Conservation (phyloP, 2,888 invertebrate genomes). For the Meloe dianella region DNA sequence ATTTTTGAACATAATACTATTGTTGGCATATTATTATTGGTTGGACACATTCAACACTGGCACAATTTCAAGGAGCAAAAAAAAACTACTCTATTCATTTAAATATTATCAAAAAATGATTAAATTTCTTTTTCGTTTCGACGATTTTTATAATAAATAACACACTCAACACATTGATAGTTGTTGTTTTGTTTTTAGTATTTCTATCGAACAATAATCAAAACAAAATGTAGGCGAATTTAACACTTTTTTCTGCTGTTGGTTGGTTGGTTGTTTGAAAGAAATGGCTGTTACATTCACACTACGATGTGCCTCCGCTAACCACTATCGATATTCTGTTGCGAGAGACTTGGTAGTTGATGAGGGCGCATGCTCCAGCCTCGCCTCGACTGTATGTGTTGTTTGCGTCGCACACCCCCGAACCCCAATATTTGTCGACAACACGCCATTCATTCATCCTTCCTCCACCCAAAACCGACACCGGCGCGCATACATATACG, state of each 20-base stretch:
- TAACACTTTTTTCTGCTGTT: background rate
- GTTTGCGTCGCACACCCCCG: conserved; percentile 44
- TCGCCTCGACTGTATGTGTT: conserved; percentile 59
- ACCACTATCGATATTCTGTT: conserved; percentile 66
- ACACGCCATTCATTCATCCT: conserved; percentile 51
- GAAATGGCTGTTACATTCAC: background rate
- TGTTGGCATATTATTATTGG: background rate
- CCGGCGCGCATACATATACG: conserved; percentile 49
- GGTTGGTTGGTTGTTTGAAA: too few species aligned
- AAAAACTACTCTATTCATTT: background rate
- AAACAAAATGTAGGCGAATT: too few species aligned
- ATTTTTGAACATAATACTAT: conserved; percentile 2
- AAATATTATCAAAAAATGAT: too few species aligned
- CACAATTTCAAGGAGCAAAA: background rate
- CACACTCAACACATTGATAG: background rate
- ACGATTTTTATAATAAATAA: too few species aligned
- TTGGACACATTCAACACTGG: background rate
- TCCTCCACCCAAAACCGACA: conserved; percentile 56
- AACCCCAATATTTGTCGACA: conserved; percentile 37
- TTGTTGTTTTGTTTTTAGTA: too few species aligned
- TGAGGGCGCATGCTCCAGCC: conserved; percentile 61
- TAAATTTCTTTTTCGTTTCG: too few species aligned
- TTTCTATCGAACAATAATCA: too few species aligned
- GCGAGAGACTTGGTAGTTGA: conserved; percentile 65
- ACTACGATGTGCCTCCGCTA: conserved; percentile 63